Evolutionary conservation across 1,140 invertebrate species (phyloP), one percentile per base, ranked within the genome.

Genomic region (Platyscapa corneri): DNA sequence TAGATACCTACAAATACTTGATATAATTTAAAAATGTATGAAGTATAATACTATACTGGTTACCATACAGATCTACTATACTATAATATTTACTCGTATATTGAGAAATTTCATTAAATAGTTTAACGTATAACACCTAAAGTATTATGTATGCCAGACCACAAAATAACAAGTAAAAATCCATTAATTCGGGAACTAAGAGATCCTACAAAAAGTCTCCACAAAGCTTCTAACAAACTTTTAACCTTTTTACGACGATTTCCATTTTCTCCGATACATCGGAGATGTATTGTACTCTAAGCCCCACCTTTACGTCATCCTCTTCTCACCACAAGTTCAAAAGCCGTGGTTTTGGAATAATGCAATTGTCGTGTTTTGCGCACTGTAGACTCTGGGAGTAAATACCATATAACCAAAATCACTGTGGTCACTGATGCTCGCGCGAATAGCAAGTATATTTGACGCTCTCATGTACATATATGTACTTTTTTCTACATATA

Each of bases 291-390:
- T 23, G 16, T 53, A 34, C 53, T 8, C 39, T 39, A 32, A 65
- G 53, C n/a, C 27, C 39, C 30, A 42, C 37, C 12, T 39, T 39
- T 72, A 18, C 1, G 20, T 39, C 20, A 72, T 42, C 70, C 70
- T 42, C 37, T 74, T n/a, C 53, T 8, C 20, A 83, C 91, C 90
- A 83, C 91, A 91, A 92, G 90, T 92, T 93, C 90, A 89, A 91
- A 92, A 91, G 91, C 92, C 89, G 89, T 82, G 88, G 89, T 87
- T 87, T 84, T 85, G 88, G 91, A 92, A 92, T 92, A 92, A 92
- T 92, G 90, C 89, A 92, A 92, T 91, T 91, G 90, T 92, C 91
- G 88, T 92, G 90, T 90, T 88, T 75, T 60, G 30, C 46, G 18
- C 23, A 23, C 32, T 64, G 0, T 20, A 42, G 12, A 30, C 16